phyloP scores from a whole-genome alignment of 2,888 invertebrate species.

The Bedellia somnulentella region DNA sequence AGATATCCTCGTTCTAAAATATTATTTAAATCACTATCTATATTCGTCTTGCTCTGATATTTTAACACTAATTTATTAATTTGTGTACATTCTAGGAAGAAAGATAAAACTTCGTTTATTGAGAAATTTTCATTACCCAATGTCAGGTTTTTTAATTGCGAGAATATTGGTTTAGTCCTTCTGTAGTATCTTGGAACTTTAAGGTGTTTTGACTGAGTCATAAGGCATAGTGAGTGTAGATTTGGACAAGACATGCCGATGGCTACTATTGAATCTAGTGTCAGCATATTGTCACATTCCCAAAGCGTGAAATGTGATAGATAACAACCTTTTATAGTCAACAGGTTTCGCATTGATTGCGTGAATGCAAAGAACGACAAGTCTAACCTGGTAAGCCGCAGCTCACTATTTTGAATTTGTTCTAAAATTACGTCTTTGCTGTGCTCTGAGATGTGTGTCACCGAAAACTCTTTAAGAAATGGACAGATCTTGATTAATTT shows the following conservation, averaged over 20 bases:
- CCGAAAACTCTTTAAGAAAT: conserved; percentile 34
- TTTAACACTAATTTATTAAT: conserved; percentile 38
- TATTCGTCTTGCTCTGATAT: conserved; percentile 39
- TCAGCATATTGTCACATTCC: conserved; percentile 45
- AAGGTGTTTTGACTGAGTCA: conserved; percentile 41
- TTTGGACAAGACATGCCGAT: conserved; percentile 45
- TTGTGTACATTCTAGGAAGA: conserved; percentile 38
- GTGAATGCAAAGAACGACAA: conserved; percentile 49
- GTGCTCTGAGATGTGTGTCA: conserved; percentile 43
- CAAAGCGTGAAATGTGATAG: conserved; percentile 47
- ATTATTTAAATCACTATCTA: conserved; percentile 30
- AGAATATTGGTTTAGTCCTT: conserved; percentile 29
- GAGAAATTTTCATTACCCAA: conserved; percentile 45
- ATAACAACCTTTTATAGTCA: conserved; percentile 36
- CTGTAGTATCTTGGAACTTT: conserved; percentile 31
- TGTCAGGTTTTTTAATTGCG: conserved; percentile 30
- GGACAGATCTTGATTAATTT: conserved; percentile 48
- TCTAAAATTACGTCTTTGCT: conserved; percentile 46
- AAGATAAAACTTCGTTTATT: conserved; percentile 32
- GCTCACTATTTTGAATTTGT: conserved; percentile 34
- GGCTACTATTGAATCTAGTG: conserved; percentile 32
- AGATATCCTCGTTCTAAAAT: conserved; percentile 35
- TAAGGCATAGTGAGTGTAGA: conserved; percentile 34
- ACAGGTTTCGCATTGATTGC: conserved; percentile 33
- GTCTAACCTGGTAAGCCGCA: conserved; percentile 32